Conservation (phyloP, 2,888 invertebrate genomes). For the Tuta absoluta region DNA sequence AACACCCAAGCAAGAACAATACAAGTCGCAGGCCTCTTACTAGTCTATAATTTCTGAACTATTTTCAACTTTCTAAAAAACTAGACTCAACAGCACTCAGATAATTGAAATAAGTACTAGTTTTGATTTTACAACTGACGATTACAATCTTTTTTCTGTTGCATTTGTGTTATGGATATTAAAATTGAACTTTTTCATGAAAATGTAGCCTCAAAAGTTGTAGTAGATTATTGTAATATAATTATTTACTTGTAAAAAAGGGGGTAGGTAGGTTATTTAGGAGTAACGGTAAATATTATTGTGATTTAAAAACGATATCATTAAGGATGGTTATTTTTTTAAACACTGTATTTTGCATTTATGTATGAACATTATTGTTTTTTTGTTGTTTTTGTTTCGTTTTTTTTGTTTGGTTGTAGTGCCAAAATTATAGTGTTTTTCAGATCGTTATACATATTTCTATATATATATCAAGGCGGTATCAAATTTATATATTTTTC, state of each 20-base stretch:
- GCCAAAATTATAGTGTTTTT: conserved; percentile 45
- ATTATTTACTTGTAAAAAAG: conserved; percentile 43
- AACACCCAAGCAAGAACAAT: background rate
- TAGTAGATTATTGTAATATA: conserved; percentile 39
- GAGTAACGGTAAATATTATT: conserved; percentile 31
- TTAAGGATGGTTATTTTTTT: conserved; percentile 11
- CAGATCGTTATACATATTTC: conserved; percentile 24
- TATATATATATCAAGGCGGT: conserved; percentile 27
- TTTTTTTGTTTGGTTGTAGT: conserved; percentile 42
- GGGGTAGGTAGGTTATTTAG: conserved; percentile 47
- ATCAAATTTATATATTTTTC: conserved; percentile 39
- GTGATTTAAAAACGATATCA: conserved; percentile 35
- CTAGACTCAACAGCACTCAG: background rate
- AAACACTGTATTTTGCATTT: conserved; percentile 21
- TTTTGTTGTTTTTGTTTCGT: conserved; percentile 6
- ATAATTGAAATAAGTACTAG: background rate
- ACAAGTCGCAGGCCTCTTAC: background rate
- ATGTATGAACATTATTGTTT: conserved; percentile 12
- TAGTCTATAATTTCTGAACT: conserved; percentile 2
- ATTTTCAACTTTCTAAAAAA: background rate
- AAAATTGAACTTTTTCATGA: background rate
- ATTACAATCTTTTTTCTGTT: background rate
- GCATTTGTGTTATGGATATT: background rate
- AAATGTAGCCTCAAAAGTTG: background rate
- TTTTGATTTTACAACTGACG: conserved; percentile 7